Percentiles rank a stretch among this genome's conserved stretches.
Evolutionary conservation across 2,888 invertebrate genomes (phyloP).

Genomic region (Thymelicus lineola): DNA sequence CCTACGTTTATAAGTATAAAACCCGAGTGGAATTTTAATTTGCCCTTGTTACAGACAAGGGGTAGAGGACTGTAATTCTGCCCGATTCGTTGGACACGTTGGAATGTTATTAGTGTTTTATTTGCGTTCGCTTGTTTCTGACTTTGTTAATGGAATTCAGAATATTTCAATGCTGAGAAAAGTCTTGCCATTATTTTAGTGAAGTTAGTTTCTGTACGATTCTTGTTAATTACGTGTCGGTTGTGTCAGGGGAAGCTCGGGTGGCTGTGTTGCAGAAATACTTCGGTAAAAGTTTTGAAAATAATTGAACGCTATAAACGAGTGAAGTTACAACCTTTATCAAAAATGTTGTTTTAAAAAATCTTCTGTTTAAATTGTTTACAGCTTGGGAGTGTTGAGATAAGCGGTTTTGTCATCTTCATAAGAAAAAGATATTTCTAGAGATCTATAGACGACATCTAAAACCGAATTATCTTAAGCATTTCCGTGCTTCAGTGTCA

Average conservation of each 20-base stretch:
- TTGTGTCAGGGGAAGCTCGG: background rate
- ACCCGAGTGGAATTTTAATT: slow-evolving; percentile 76
- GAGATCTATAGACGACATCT: too few relatives aligned
- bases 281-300: background rate
- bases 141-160: slow-evolving; percentile 31
- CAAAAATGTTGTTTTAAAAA: too few relatives aligned
- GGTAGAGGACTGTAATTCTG: slow-evolving; percentile 34
- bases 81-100: slow-evolving; percentile 35
- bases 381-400: too few relatives aligned
- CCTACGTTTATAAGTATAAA: slow-evolving; percentile 46
- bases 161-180: slow-evolving; percentile 35
- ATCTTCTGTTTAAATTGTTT: too few relatives aligned
- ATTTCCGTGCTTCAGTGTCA: too few relatives aligned
- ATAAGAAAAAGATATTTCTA: too few relatives aligned
- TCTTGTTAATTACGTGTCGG: slow-evolving; percentile 17
- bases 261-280: background rate
- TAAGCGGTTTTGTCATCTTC: too few relatives aligned
- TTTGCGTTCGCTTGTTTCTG: slow-evolving; percentile 29
- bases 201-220: slow-evolving; percentile 4
- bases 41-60: slow-evolving; percentile 64
- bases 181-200: slow-evolving; percentile 34
- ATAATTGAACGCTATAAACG: background rate
- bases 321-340: too few relatives aligned
- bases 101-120: slow-evolving; percentile 39
- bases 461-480: too few relatives aligned